Conservation (phyloP, 1,140 invertebrate genomes). For the Bombus vancouverensis region DNA sequence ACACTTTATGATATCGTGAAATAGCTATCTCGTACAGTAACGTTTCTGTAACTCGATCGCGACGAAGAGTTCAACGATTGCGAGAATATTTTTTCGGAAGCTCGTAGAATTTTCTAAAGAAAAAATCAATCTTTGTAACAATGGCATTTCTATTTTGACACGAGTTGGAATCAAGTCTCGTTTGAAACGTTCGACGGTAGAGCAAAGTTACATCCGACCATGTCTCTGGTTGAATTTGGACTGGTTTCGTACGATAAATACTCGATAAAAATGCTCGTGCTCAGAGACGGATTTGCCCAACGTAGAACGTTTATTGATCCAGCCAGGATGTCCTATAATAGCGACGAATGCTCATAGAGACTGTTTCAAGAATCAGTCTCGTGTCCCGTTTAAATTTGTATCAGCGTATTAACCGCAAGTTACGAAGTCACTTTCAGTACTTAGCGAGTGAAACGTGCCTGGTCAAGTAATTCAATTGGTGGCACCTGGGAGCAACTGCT, state of each 20-base stretch:
- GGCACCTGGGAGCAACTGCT: not conserved
- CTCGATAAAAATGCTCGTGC: conserved; percentile 28
- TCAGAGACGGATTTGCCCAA: conserved; percentile 8
- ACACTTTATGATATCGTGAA: conserved; percentile 25
- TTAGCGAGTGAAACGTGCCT: conserved; percentile 8
- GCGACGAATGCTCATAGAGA: conserved; percentile 30
- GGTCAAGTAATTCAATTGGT: conserved; percentile 14
- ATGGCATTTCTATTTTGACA: not conserved
- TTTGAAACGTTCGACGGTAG: not conserved
- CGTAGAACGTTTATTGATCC: conserved; percentile 27
- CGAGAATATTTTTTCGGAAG: not conserved
- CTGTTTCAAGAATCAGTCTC: conserved; percentile 32
- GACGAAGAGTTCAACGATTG: not conserved
- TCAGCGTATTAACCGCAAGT: conserved; percentile 24
- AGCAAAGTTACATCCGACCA: not conserved
- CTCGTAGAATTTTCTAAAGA: not conserved
- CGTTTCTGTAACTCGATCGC: not conserved
- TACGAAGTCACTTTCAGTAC: conserved; percentile 9
- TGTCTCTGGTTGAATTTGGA: not conserved
- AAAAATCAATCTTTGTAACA: not conserved
- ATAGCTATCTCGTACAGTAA: not conserved
- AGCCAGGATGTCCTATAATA: conserved; percentile 23
- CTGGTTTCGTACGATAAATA: conserved; percentile 8
- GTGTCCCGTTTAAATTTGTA: conserved; percentile 33
- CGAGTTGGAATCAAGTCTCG: not conserved